Conservation (phyloP, 2,888 invertebrate genomes). For the Sphecodes monilicornis region DNA sequence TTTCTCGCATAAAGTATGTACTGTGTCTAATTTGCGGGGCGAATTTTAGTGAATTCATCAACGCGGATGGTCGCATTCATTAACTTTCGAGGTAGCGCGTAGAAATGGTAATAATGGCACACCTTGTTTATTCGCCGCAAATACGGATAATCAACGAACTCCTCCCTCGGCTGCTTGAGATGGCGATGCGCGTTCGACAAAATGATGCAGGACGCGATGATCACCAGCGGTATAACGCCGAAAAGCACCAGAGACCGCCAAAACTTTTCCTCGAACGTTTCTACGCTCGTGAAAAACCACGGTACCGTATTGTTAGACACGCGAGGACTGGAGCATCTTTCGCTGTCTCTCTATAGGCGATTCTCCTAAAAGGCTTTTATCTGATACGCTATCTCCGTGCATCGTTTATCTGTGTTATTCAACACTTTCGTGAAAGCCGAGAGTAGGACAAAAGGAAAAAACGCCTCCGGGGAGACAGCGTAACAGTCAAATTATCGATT, state of each 20-base stretch:
- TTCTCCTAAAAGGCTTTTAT: background rate
- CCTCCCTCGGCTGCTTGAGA: slow-evolving; percentile 64
- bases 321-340: background rate
- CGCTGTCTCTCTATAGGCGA: background rate
- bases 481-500: slow-evolving; percentile 20
- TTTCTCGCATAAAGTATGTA: background rate
- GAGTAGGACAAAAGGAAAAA: background rate
- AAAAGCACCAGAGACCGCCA: slow-evolving; percentile 59
- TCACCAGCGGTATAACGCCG: slow-evolving; percentile 58
- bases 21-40: background rate
- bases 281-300: slow-evolving; percentile 32
- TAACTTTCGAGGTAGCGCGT: background rate
- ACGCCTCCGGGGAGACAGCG: background rate
- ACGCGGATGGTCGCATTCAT: background rate
- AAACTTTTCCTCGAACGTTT: slow-evolving; percentile 22
- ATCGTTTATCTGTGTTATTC: background rate
- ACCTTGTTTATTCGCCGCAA: slow-evolving; percentile 74
- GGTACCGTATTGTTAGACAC: slow-evolving; percentile 2
- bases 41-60: background rate
- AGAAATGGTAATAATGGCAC: slow-evolving; percentile 54
- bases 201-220: slow-evolving; percentile 52
- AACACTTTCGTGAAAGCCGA: background rate
- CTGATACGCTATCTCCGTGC: slow-evolving; percentile 9
- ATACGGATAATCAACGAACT: slow-evolving; percentile 70
- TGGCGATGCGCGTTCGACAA: slow-evolving; percentile 42